These are phyloP conservation scores for Benitochromis conjunctus DNA, from an alignment of 2,113 vertebrate genomes.

Conservation along the genomic window DNA sequence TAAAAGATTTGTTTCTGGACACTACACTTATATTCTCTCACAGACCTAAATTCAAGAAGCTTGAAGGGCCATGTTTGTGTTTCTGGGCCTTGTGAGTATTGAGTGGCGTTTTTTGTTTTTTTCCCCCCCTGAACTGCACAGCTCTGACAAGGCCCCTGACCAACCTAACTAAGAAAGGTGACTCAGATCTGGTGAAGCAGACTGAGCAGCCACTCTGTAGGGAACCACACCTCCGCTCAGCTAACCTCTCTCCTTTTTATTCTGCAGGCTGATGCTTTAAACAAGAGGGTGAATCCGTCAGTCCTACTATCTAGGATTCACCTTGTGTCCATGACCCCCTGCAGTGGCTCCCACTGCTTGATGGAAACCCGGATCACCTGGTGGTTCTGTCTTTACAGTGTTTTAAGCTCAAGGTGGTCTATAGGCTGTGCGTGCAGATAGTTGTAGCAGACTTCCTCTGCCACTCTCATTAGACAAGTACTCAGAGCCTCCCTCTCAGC, in stretches of 20 bases:
- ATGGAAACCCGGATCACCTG: background rate
- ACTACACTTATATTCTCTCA: background rate
- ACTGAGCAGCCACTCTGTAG: background rate
- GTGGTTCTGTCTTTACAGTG: background rate
- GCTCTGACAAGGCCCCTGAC: background rate
- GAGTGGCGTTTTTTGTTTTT: background rate
- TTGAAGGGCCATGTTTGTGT: background rate
- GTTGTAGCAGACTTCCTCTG: background rate
- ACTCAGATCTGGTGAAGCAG: background rate
- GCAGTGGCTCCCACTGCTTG: background rate
- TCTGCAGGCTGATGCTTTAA: background rate
- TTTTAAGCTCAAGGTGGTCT: background rate
- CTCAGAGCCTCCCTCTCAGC: background rate
- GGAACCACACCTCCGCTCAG: background rate
- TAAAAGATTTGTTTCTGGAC: background rate
- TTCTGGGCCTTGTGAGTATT: background rate
- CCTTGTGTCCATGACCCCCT: background rate
- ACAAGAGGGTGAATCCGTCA: background rate
- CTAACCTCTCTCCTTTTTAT: background rate
- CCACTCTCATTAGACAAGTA: constrained; percentile 20
- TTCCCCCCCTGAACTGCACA: background rate
- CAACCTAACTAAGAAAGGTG: background rate
- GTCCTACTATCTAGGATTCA: background rate
- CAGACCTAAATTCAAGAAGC: background rate
- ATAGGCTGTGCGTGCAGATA: background rate